Conservation (phyloP, 2,888 invertebrate species). For the Drosophila setosimentum region DNA sequence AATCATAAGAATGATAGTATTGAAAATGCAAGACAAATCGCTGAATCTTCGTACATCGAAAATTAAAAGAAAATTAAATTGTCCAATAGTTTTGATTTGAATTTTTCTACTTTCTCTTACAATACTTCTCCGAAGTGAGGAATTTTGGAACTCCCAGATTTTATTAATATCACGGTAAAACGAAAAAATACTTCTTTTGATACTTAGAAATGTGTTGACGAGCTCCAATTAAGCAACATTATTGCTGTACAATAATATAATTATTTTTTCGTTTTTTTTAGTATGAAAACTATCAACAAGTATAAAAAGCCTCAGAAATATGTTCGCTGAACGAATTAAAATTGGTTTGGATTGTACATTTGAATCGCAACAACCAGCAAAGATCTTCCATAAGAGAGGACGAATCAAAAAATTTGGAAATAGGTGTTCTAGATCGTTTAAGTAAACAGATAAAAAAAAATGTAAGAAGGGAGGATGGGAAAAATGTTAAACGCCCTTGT, state of each 20-base stretch:
- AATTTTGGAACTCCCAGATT: not conserved
- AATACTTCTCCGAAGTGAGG: not conserved
- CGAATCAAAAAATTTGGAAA: not conserved
- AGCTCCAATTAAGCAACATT: not conserved
- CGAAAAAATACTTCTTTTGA: not conserved
- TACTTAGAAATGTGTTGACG: not conserved
- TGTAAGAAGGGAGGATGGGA: not conserved
- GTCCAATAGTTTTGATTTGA: not conserved
- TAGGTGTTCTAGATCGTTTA: no score
- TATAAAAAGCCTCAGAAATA: no score
- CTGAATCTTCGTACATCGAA: not conserved
- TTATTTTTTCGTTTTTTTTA: no score
- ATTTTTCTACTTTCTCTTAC: not conserved
- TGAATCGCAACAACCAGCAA: not conserved
- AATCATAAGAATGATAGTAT: not conserved
- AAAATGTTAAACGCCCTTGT: not conserved
- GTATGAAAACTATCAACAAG: no score
- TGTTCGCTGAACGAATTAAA: not conserved
- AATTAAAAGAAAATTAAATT: not conserved
- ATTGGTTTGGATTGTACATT: not conserved
- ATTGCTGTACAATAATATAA: not conserved
- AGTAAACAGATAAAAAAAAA: not conserved
- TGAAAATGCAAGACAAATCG: not conserved
- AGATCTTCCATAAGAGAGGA: no score
- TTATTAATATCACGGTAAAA: not conserved